These are phyloP conservation scores for Petromus typicus DNA, from an alignment of 2,113 vertebrate species.

Conservation along the genomic window DNA sequence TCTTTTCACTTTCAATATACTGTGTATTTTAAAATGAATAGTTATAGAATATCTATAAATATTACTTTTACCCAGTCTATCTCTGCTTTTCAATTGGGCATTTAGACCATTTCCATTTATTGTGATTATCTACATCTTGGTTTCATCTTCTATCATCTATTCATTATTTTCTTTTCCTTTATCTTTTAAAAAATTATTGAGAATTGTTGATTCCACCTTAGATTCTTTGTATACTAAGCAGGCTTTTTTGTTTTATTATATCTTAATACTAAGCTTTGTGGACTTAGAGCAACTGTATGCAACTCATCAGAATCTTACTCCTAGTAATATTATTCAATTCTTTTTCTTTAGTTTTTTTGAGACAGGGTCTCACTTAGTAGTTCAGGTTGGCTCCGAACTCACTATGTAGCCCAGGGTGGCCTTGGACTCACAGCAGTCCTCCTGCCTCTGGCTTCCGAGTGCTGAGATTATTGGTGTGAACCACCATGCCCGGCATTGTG, in stretches of 20 bases:
- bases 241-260: constrained; percentile 3
- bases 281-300: not conserved
- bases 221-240: not conserved
- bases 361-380: too few relatives aligned
- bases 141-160: constrained; percentile 22
- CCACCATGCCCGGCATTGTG: too few relatives aligned
- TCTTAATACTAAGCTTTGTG: not conserved
- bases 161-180: not conserved
- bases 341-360: too few relatives aligned
- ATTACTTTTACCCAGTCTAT: not conserved
- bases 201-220: not conserved
- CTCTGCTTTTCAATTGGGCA: not conserved
- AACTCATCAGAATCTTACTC: not conserved
- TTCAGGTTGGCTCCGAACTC: too few relatives aligned
- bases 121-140: constrained; percentile 15
- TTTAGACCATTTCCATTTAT: constrained; percentile 18
- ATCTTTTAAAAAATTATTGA: not conserved
- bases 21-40: constrained; percentile 12
- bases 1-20: constrained; percentile 29
- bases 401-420: too few relatives aligned
- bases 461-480: too few relatives aligned
- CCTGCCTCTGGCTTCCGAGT: too few relatives aligned
- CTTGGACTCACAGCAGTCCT: too few relatives aligned
- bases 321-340: not conserved
- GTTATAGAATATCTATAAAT: not conserved